These are phyloP conservation scores for Podargus strigoides DNA, from an alignment of 2,797 vertebrate species.

Conservation along the genomic window DNA sequence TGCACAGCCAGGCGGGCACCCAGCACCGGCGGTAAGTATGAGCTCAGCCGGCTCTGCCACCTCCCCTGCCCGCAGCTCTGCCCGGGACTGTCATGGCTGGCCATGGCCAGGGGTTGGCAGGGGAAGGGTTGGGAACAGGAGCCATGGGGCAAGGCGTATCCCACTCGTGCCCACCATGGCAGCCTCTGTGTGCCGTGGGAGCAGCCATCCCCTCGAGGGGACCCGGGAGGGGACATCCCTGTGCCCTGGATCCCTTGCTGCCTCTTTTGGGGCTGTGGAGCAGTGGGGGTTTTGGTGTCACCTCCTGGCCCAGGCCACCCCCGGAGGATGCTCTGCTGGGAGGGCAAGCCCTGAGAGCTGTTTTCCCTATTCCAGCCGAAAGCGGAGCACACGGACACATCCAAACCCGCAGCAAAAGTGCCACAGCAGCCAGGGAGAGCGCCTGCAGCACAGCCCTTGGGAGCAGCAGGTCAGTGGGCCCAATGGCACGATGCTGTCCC, in stretches of 20 bases:
- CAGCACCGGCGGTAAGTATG: slow-evolving; percentile 77
- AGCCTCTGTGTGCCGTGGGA: neutral
- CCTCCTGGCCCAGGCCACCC: fast-evolving
- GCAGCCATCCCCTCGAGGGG: fast-evolving
- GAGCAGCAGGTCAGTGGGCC: slow-evolving; percentile 81
- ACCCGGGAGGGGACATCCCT: neutral
- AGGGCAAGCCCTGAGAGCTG: neutral
- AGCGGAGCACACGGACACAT: slow-evolving; percentile 73
- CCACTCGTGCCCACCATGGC: neutral
- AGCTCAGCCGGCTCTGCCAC: neutral
- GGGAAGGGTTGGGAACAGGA: neutral
- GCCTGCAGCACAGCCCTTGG: slow-evolving; percentile 74
- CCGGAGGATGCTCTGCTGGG: fast-evolving
- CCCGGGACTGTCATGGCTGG: fast-evolving
- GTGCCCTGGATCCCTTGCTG: neutral
- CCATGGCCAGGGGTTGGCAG: neutral
- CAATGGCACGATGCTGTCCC: neutral
- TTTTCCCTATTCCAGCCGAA: slow-evolving; percentile 76
- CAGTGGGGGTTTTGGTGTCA: neutral
- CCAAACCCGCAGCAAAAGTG: slow-evolving; percentile 79
- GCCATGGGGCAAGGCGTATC: neutral
- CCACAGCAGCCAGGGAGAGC: slow-evolving; percentile 78
- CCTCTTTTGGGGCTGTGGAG: neutral
- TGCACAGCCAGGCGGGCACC: slow-evolving; percentile 68
- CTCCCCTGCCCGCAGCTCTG: neutral